phyloP scores from a whole-genome alignment of 2,797 vertebrate genomes.

The Bryconaethiops microstoma region DNA sequence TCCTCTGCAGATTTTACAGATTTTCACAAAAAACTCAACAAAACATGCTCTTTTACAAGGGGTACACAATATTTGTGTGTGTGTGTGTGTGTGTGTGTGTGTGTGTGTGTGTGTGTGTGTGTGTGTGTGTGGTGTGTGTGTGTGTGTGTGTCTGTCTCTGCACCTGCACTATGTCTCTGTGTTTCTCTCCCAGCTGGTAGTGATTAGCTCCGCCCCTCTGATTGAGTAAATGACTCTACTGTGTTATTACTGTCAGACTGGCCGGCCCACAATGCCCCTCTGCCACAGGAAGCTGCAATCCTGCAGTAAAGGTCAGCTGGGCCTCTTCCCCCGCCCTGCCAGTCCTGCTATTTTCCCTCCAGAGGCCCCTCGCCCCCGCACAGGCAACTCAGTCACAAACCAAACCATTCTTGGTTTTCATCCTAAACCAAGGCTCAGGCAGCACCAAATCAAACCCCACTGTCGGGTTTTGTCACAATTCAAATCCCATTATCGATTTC shows the following conservation, averaged over 20 bases:
- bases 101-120: no score
- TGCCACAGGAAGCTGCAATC: conserved; percentile 57
- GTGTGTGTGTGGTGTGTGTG: conserved; percentile 1
- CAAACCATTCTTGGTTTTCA: neutral
- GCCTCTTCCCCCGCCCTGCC: conserved; percentile 45
- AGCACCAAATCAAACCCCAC: neutral
- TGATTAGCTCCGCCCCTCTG: conserved; percentile 48
- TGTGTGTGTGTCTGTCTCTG: neutral
- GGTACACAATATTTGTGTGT: no score
- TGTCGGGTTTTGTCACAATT: neutral
- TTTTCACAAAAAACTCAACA: no score
- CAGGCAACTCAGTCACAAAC: conserved; percentile 3
- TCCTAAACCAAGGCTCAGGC: neutral
- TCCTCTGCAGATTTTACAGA: no score
- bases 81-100: no score
- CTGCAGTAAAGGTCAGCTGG: conserved; percentile 57
- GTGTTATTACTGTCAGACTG: conserved; percentile 61
- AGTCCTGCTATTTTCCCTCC: conserved; percentile 47
- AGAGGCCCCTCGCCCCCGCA: neutral
- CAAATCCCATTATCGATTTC: neutral
- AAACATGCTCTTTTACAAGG: no score
- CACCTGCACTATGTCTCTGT: conserved; percentile 14
- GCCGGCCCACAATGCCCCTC: conserved; percentile 44
- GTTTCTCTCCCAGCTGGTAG: conserved; percentile 54
- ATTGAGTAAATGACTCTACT: conserved; percentile 49